Evolutionary conservation across 2,888 invertebrate species (phyloP).

Genomic region (Taphrorychus bicolor): DNA sequence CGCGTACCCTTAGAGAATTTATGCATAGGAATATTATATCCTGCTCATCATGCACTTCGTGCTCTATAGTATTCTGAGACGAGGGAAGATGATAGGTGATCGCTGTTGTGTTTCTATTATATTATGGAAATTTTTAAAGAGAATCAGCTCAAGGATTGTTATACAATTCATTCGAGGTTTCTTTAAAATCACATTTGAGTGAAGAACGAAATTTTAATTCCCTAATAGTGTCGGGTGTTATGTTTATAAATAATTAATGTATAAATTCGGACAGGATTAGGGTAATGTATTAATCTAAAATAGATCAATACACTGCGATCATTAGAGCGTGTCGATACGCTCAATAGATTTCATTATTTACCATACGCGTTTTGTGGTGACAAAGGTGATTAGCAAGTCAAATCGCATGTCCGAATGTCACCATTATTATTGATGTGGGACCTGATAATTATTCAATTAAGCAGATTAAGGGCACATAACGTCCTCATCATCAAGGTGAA

Average conservation of each 20-base stretch:
- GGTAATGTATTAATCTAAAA: slow-evolving; percentile 7
- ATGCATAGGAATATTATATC: not conserved
- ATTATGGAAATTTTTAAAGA: not conserved
- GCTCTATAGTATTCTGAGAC: not conserved
- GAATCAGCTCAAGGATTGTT: not conserved
- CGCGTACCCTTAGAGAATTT: not conserved
- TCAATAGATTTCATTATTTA: slow-evolving; percentile 1
- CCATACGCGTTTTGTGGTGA: not conserved
- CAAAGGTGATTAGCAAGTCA: not conserved
- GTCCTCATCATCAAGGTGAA: too few species aligned
- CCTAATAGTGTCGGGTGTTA: too few species aligned
- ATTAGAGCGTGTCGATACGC: slow-evolving; percentile 5
- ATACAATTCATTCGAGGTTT: not conserved
- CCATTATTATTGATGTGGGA: not conserved
- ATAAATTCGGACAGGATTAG: not conserved
- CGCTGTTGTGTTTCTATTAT: not conserved
- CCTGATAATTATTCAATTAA: not conserved
- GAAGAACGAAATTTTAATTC: too few species aligned
- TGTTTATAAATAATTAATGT: not conserved
- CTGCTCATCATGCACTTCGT: not conserved
- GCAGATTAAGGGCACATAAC: too few species aligned
- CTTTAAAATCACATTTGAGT: too few species aligned
- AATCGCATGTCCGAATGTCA: not conserved
- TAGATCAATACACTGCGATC: slow-evolving; percentile 11
- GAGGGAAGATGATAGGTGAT: not conserved